phyloP scores from a whole-genome alignment of 2,113 vertebrate species.

The Picathartes gymnocephalus region DNA sequence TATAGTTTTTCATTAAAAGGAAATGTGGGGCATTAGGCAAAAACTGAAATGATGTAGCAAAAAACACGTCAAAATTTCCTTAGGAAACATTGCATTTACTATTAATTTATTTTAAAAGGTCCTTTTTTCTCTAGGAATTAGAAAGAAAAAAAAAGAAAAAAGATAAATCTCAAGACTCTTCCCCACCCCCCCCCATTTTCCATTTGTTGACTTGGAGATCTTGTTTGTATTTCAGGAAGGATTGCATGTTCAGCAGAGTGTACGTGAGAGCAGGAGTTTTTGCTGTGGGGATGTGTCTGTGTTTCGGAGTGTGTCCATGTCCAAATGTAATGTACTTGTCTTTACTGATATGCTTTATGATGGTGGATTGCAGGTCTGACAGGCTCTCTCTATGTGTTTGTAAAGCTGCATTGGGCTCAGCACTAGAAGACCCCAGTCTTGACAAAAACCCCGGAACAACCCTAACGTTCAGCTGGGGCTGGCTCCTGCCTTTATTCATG shows the following conservation, averaged over 20 bases:
- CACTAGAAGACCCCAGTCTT: neutral
- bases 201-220: neutral
- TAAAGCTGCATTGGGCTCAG: neutral
- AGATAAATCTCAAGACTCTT: neutral
- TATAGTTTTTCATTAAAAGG: neutral
- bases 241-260: neutral
- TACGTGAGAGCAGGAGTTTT: neutral
- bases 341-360: neutral
- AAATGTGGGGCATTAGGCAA: neutral
- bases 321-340: constrained; percentile 12
- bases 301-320: neutral
- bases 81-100: neutral
- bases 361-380: neutral
- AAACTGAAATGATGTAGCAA: neutral
- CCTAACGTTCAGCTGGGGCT: neutral
- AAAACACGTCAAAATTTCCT: neutral
- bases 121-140: neutral
- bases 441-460: neutral
- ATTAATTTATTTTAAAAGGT: neutral
- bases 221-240: neutral
- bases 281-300: neutral
- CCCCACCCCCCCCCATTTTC: neutral
- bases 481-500: neutral
- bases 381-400: neutral
- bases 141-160: neutral